These are phyloP conservation scores for Damaliscus lunatus DNA, from an alignment of 2,113 vertebrate genomes.

Conservation along the genomic window DNA sequence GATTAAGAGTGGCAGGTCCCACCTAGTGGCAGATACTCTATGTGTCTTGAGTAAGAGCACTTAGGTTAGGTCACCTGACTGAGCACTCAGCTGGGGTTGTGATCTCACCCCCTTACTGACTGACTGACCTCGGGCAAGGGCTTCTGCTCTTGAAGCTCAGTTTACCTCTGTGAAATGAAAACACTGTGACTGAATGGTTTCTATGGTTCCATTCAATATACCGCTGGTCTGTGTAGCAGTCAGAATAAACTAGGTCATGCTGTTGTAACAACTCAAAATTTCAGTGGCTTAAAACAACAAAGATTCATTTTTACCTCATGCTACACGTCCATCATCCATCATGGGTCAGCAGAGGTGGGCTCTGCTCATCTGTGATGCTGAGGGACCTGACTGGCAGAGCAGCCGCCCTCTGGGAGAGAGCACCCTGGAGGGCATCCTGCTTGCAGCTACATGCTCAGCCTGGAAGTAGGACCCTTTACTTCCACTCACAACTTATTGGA, in stretches of 20 bases:
- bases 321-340: not conserved
- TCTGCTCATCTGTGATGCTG: not conserved
- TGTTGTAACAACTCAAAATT: not conserved
- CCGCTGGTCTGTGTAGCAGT: not conserved
- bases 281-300: not conserved
- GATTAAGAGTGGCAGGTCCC: conserved; percentile 30
- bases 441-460: not conserved
- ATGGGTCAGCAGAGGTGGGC: not conserved
- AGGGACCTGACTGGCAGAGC: not conserved
- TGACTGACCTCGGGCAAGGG: not conserved
- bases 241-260: not conserved
- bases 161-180: not conserved
- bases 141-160: not conserved
- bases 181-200: not conserved
- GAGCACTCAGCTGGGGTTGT: not conserved
- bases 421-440: not conserved
- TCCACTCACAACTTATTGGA: not conserved
- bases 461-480: not conserved
- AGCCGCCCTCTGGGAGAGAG: not conserved
- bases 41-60: conserved; percentile 1
- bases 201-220: not conserved
- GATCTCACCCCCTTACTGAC: not conserved
- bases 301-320: not conserved
- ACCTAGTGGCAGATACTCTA: conserved; percentile 35
- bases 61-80: not conserved